phyloP scores from a whole-genome alignment of 2,797 vertebrate species.

The Sylvia borin region DNA sequence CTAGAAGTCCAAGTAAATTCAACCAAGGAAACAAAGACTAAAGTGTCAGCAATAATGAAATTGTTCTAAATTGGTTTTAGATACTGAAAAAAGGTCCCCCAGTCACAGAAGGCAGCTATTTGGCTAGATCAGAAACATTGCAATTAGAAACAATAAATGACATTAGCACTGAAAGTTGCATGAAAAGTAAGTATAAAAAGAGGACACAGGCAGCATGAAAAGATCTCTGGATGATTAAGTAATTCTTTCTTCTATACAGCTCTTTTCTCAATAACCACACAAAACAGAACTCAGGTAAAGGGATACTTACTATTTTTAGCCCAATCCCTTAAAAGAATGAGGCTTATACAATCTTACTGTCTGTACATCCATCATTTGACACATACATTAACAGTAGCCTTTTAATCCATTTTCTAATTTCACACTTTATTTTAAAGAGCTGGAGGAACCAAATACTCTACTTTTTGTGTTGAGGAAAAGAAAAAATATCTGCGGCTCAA shows the following conservation, averaged over 20 bases:
- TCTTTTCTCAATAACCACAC: neutral
- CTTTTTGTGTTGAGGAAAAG: neutral
- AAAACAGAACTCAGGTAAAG: neutral
- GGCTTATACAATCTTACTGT: neutral
- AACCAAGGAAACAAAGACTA: neutral
- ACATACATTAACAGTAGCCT: neutral
- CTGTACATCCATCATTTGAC: neutral
- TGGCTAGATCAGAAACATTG: neutral
- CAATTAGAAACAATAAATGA: neutral
- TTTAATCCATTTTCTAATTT: constrained; percentile 6
- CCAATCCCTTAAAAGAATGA: neutral
- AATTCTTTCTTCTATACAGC: neutral
- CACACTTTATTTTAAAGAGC: neutral
- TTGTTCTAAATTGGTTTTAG: neutral
- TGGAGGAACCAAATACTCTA: neutral
- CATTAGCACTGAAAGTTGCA: neutral
- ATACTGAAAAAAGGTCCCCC: neutral
- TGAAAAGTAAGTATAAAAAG: neutral
- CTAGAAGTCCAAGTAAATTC: neutral
- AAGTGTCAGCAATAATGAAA: neutral
- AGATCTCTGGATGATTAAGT: neutral
- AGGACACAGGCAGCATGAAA: neutral
- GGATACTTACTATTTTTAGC: neutral
- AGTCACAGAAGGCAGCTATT: neutral
- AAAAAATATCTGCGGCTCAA: neutral